Base-by-base conservation (phyloP, 2,888 invertebrate genomes). In the Polyommatus icarus region DNA sequence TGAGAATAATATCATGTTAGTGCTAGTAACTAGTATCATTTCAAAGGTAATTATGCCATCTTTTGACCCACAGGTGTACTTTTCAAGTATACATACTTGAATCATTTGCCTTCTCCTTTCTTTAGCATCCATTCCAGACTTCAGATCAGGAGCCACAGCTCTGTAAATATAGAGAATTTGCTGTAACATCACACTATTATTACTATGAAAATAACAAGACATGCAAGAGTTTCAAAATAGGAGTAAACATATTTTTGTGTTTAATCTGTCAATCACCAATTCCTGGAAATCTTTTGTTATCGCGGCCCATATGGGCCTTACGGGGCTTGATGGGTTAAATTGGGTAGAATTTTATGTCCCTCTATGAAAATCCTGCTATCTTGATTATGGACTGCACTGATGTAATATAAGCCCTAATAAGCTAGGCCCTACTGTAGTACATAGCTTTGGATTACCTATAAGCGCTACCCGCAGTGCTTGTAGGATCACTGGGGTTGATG, bases 91-190 rank as follows among this genome's bases (percentile, higher is more conserved):
- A 79, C 71, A 67, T 77, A 94, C 94, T 88, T 97, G 97, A 87
- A 99, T 99, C 95, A 99, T 96, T 87, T 99, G 98, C 76, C 99
- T 96, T 77, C 99, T 95, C 71, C 99, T 95, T 90, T 99, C 99
- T 7, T 99, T 99, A 0, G 98, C 98, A 94, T 99, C 98, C 89
- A 97, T 96, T 81, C 98, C 97, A 0, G 98, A 98, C 87, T 99
- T 99, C 18, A 98, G 91, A 94, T 99, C 99, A 0, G 99, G 99
- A 3, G 99, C 99, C 0, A 99, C 99, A 8, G 99, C 99, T 85
- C 99, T 93, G 85, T 46, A 79, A 79, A 7, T 29, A 24, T 71
- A 40, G 7, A 36, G 5, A 36, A n/a, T 20, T 29, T 29, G 3
- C 54, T 4, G 36, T 76, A 18, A 24, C 8, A 46, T 0, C 15